A percentile compares a stretch with the other conserved stretches of the same genome.
Conservation (phyloP, 1,140 invertebrate genomes). For the Oncopodura yosiiana region DNA sequence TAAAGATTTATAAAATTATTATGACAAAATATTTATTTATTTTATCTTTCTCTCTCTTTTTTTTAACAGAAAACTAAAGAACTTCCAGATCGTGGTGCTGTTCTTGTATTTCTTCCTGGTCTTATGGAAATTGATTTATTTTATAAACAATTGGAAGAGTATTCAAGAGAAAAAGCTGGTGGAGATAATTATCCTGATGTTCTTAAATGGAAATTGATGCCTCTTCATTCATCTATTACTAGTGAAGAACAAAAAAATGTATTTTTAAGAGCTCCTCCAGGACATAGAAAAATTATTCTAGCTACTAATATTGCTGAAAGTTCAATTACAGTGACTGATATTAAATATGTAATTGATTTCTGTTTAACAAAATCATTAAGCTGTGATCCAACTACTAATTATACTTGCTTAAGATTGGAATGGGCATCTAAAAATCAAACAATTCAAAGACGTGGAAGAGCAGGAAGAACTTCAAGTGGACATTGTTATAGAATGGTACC, state of each 20-base stretch:
- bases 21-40: too few relatives aligned
- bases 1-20: too few relatives aligned
- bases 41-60: too few relatives aligned
- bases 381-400: constrained; percentile 56
- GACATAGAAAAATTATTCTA: constrained; percentile 74
- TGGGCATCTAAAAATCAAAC: constrained; percentile 88
- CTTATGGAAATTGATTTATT: constrained; percentile 68
- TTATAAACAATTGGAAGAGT: constrained; percentile 31
- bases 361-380: constrained; percentile 78
- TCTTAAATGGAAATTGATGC: constrained; percentile 43
- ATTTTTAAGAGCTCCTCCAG: constrained; percentile 49
- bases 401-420: constrained; percentile 42
- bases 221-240: constrained; percentile 61
- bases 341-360: constrained; percentile 92
- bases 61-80: too few relatives aligned
- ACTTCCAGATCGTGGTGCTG: constrained; percentile 50
- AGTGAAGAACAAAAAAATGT: constrained; percentile 58
- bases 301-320: constrained; percentile 96
- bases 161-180: constrained; percentile 27
- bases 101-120: constrained; percentile 81
- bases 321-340: constrained; percentile 87
- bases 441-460: constrained; percentile 77
- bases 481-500: constrained; percentile 76
- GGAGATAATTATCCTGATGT: background rate
- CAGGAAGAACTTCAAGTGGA: constrained; percentile 74